These are phyloP conservation scores for Tenebrio molitor DNA, from an alignment of 1,140 invertebrate species.

Conservation along the genomic window DNA sequence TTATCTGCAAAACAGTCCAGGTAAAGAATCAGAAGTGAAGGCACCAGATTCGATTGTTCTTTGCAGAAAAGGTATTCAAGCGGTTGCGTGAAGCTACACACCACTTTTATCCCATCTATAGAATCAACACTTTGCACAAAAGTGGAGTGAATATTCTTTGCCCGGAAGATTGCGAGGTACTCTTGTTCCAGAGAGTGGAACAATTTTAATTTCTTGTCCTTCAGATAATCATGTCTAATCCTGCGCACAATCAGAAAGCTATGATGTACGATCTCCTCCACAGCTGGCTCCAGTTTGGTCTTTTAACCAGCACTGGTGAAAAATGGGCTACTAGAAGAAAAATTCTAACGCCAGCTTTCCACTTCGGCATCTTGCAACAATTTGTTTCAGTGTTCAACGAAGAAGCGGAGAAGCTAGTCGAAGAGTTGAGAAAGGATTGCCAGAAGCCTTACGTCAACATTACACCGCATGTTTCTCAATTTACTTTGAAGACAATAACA, in stretches of 20 bases:
- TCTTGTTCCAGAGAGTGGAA: not conserved
- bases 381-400: slow-evolving; percentile 77
- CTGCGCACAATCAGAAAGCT: slow-evolving; percentile 9
- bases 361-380: slow-evolving; percentile 81
- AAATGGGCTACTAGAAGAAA: slow-evolving; percentile 79
- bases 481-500: slow-evolving; percentile 77
- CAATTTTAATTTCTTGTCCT: not conserved
- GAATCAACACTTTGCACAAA: slow-evolving; percentile 3
- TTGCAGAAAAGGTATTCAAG: not conserved
- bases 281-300: slow-evolving; percentile 77
- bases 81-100: not conserved
- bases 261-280: slow-evolving; percentile 11
- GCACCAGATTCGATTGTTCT: not conserved
- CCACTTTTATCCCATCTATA: slow-evolving; percentile 13
- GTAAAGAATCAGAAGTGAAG: not conserved
- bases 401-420: slow-evolving; percentile 70
- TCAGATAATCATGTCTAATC: slow-evolving; percentile 17
- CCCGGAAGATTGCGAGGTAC: slow-evolving; percentile 13
- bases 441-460: slow-evolving; percentile 67
- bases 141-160: slow-evolving; percentile 3
- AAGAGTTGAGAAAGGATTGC: slow-evolving; percentile 67
- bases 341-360: slow-evolving; percentile 82
- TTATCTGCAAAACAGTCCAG: slow-evolving; percentile 3
- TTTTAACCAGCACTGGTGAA: slow-evolving; percentile 68
- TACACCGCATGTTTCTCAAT: slow-evolving; percentile 70